Base-by-base conservation (phyloP, 2,113 vertebrate species). In the Paralichthys olivaceus region DNA sequence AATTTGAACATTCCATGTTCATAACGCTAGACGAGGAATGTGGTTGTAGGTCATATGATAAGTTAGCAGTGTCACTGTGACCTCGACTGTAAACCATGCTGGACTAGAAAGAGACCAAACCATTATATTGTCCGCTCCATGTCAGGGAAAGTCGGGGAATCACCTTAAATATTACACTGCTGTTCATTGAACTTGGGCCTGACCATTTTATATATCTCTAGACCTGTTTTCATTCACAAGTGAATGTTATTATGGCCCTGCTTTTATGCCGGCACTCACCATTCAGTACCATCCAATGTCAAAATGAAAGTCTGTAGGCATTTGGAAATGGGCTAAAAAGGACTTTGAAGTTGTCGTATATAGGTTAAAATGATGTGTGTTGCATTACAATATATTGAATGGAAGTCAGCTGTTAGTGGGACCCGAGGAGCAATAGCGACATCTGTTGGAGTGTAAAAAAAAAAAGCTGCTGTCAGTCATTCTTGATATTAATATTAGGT, bases 1-100 rank as follows among this genome's bases (percentile, higher is more conserved):
- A 78, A 69, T 77, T 79, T 65, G 69, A 69, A 81, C 91, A 91
- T 92, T 91, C 89, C 88, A n/a, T 57, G 66, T 87, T 89, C 78
- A 58, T 62, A 47, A 53, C 5, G 22, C 0, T 58, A 54, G 47
- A 57, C n/a, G 32, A 23, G 49, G 61, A 28, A 43, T 29, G 19
- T 1, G 53, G 40, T 37, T 28, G 37, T 57, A 60, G 53, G 37
- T 82, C 23, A 63, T 7, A 5, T 55, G 47, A 19, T 43, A 8
- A 17, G 56, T 72, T 45, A n/a, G 69, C 53, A 56, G 49, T 17
- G 23, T 71, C 59, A 59, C 76, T 58, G 63, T 67, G 70, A 76
- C 45, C 19, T 49, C 5, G 12, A 37, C 61, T 26, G 47, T 51
- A 22, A 59, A 47, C 74, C 26, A 25, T 23, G 73, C 72, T 59